phyloP scores from a whole-genome alignment of 2,888 invertebrate genomes.

The Thelaira solivaga region DNA sequence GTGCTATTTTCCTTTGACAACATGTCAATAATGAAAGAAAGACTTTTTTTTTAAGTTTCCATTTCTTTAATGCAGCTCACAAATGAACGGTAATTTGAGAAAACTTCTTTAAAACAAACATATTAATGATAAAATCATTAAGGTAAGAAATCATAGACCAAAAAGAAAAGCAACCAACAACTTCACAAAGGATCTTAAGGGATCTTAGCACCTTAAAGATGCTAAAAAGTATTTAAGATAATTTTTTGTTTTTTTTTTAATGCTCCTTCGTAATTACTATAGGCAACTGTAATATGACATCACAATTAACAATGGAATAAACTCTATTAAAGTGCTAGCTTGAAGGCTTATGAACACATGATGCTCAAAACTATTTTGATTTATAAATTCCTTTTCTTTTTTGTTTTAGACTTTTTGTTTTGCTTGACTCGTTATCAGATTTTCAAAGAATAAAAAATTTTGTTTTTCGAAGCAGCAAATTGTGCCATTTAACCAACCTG shows the following conservation, averaged over 20 bases:
- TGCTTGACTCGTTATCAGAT: no score
- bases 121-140: slow-evolving; percentile 5
- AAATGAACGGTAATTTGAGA: slow-evolving; percentile 48
- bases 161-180: neutral
- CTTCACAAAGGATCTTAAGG: neutral
- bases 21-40: neutral
- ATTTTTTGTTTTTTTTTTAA: no score
- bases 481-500: slow-evolving; percentile 40
- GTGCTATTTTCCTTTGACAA: neutral
- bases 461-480: slow-evolving; percentile 29
- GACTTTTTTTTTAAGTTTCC: neutral
- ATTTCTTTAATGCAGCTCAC: neutral
- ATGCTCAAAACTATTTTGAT: slow-evolving; percentile 8
- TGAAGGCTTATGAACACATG: slow-evolving; percentile 27
- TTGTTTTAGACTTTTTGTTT: slow-evolving; percentile 12
- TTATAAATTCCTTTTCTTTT: neutral
- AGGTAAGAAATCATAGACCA: neutral
- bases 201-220: slow-evolving; percentile 51
- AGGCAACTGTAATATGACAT: slow-evolving; percentile 47
- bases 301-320: neutral
- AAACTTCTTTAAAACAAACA: neutral
- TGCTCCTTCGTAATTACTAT: no score
- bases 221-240: neutral
- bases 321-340: slow-evolving; percentile 2
- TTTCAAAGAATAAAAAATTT: slow-evolving; percentile 27